phyloP scores from a whole-genome alignment of 2,888 invertebrate genomes.

The Agrochola circellaris region DNA sequence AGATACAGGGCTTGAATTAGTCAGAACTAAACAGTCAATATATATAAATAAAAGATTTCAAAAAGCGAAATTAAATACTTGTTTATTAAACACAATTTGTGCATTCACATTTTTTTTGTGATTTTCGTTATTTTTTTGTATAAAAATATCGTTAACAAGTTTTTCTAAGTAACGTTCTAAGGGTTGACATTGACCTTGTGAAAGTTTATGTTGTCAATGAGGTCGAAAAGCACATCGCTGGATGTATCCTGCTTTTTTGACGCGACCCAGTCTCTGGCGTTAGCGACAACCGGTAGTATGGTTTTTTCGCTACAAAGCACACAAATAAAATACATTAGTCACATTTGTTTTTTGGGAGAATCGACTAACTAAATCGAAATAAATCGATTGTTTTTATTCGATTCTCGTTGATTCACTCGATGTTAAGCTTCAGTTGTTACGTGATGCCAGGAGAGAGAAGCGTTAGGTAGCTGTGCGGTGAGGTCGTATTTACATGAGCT shows the following conservation, averaged over 20 bases:
- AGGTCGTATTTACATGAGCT: conserved; percentile 94
- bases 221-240: conserved; percentile 80
- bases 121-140: conserved; percentile 82
- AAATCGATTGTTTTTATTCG: conserved; percentile 28
- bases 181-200: conserved; percentile 82
- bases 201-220: conserved; percentile 78
- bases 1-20: conserved; percentile 77
- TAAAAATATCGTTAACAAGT: conserved; percentile 83
- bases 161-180: conserved; percentile 67
- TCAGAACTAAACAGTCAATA: conserved; percentile 84
- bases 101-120: conserved; percentile 87
- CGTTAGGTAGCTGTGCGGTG: conserved; percentile 60
- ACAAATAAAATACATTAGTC: conserved; percentile 80
- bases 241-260: conserved; percentile 77
- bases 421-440: conserved; percentile 53
- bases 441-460: conserved; percentile 54
- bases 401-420: conserved; percentile 55
- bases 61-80: conserved; percentile 82
- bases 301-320: conserved; percentile 86
- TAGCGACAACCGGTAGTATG: conserved; percentile 87
- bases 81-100: conserved; percentile 82
- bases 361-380: conserved; percentile 38
- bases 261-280: conserved; percentile 87
- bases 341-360: conserved; percentile 62
- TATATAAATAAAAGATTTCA: conserved; percentile 87